Conservation (phyloP, 1,140 invertebrate genomes). For the Drepana arcuata region DNA sequence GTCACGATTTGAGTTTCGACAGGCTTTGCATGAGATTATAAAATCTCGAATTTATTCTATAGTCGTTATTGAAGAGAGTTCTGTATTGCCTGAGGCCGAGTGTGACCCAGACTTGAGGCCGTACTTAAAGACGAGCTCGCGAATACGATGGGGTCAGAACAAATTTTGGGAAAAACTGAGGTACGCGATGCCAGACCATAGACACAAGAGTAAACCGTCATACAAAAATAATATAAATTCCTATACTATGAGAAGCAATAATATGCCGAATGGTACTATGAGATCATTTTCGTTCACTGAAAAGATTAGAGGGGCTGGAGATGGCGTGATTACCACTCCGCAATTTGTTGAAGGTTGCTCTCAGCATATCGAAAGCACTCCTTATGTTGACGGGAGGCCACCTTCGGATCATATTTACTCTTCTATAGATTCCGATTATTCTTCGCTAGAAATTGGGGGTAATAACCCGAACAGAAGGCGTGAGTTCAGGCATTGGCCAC, state of each 20-base stretch:
- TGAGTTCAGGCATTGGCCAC: slow-evolving; percentile 60
- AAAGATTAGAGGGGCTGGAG: slow-evolving; percentile 49
- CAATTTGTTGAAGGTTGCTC: slow-evolving; percentile 47
- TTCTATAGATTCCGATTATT: slow-evolving; percentile 88
- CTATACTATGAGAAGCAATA: slow-evolving; percentile 78
- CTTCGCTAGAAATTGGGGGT: slow-evolving; percentile 62
- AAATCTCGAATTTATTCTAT: slow-evolving; percentile 86
- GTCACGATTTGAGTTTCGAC: slow-evolving; percentile 87
- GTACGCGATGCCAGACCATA: slow-evolving; percentile 85
- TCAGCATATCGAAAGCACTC: slow-evolving; percentile 46
- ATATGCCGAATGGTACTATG: slow-evolving; percentile 72
- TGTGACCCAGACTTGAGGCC: slow-evolving; percentile 89
- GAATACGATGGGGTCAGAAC: slow-evolving; percentile 89
- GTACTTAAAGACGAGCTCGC: slow-evolving; percentile 87
- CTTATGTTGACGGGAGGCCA: slow-evolving; percentile 73
- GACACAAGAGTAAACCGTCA: slow-evolving; percentile 58
- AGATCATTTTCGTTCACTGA: slow-evolving; percentile 63
- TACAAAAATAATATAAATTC: slow-evolving; percentile 84
- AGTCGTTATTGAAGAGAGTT: slow-evolving; percentile 85
- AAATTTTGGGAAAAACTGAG: slow-evolving; percentile 93
- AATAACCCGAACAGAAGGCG: slow-evolving; percentile 52
- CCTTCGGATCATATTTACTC: slow-evolving; percentile 90
- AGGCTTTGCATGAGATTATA: slow-evolving; percentile 88
- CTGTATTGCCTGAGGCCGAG: slow-evolving; percentile 83
- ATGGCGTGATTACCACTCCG: slow-evolving; percentile 36